phyloP scores from a whole-genome alignment of 2,113 vertebrate species.

The Microcebus lehilahytsara region DNA sequence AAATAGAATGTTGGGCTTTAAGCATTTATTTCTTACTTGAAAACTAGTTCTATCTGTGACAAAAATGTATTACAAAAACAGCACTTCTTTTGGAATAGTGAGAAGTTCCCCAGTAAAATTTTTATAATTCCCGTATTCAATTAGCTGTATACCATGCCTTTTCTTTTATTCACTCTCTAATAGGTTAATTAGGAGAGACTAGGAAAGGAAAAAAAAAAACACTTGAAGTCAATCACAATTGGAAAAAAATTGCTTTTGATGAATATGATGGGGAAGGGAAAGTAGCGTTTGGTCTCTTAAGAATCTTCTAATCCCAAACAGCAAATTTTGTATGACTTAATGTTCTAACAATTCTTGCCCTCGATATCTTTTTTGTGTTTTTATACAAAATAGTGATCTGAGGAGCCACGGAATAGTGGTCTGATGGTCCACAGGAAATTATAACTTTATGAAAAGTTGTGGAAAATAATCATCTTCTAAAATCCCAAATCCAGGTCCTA shows the following conservation, averaged over 20 bases:
- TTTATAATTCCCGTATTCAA: neutral
- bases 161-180: neutral
- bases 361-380: neutral
- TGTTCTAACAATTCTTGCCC: neutral
- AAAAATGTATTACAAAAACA: neutral
- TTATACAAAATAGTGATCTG: neutral
- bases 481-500: neutral
- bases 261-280: neutral
- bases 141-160: neutral
- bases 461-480: neutral
- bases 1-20: neutral
- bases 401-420: neutral
- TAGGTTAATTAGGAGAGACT: neutral
- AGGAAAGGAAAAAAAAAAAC: neutral
- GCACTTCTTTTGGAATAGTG: neutral
- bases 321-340: neutral
- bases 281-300: neutral
- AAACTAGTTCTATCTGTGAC: neutral
- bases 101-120: neutral
- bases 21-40: conserved; percentile 14
- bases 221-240: neutral
- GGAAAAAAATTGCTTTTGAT: conserved; percentile 9
- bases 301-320: conserved; percentile 5
- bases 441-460: neutral
- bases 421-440: neutral